A percentile compares a stretch with the other conserved stretches of the same genome.
These are phyloP conservation scores for Telenomus remus DNA, from an alignment of 1,140 invertebrate species.

Conservation along the genomic window DNA sequence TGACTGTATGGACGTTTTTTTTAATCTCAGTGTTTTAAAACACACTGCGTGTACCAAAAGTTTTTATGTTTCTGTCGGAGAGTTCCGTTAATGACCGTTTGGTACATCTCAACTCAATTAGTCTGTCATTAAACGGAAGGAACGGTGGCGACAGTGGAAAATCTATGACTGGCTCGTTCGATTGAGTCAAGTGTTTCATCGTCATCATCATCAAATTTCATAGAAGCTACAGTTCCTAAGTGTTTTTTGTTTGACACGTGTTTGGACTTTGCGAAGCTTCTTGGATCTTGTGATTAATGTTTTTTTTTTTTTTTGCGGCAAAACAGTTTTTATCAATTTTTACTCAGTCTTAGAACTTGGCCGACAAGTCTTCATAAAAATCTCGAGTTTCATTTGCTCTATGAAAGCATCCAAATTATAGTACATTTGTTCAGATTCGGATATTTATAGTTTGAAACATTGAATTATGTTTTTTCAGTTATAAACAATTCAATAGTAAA, in stretches of 20 bases:
- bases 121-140: neutral
- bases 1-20: neutral
- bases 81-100: neutral
- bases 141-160: neutral
- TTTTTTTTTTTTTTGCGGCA: no score
- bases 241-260: conserved; percentile 16
- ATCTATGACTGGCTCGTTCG: neutral
- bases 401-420: no score
- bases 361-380: no score
- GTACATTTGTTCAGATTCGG: no score
- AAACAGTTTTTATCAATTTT: no score
- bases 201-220: conserved; percentile 15
- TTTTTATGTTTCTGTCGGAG: neutral
- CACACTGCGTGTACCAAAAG: neutral
- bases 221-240: conserved; percentile 22
- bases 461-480: no score
- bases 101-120: conserved; percentile 29
- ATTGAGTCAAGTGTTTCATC: conserved; percentile 40
- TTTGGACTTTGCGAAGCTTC: conserved; percentile 13
- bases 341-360: no score
- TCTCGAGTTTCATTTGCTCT: no score
- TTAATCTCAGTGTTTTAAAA: neutral
- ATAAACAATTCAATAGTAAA: no score
- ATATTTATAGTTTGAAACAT: no score
- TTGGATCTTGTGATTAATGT: no score